Base-by-base conservation (phyloP, 2,797 vertebrate genomes). In the Parauchenoglanis punctatus region DNA sequence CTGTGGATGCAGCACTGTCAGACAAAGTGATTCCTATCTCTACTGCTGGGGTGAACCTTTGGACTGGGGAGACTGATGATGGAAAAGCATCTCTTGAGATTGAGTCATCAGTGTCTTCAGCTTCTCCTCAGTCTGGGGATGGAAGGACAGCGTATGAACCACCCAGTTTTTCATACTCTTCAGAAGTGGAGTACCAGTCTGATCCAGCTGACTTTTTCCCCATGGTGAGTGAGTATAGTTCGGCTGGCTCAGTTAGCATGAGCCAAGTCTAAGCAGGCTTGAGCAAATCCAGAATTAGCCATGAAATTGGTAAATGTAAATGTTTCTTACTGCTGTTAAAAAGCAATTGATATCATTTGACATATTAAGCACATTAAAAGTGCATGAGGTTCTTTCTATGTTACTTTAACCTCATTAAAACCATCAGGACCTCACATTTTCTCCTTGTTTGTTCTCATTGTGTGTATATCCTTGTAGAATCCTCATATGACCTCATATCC, bases 61-160 rank as follows among this genome's bases (percentile, higher is more conserved):
- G 54, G 77, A 59, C 59, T 40, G 31, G 10, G 52, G 49, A 56
- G 52, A 10, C 75, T 10, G 75, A 78, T 78, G 28, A 12, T 59
- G 76, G n/a, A 20, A 56, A 78, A 78, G 54, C 54, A 59, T 58
- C 52, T 5, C 17, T 59, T 59, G 54, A 59, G 31, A 59, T 13
- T 35, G 52, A 52, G 23, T 58, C 54, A 23, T 78, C 28, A 58
- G 28, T 58, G 17, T 58, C 31, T 58, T 23, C 31, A 0, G 18
- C 54, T 56, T 86, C 89, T 18, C 56, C 78, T 68, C 86, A 89
- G n/a, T 85, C 91, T 86, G 83, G 91, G 49, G 89, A 92, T 0
- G 88, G 68, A 58, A 87, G 84, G 18, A 87, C 81, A 65, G 23
- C 3, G 0, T 20, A 13, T 23, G 18, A 13, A 4, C 15, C 56